Evolutionary conservation across 2,888 invertebrate species (phyloP).

Genomic region (Netelia fuscicornis): DNA sequence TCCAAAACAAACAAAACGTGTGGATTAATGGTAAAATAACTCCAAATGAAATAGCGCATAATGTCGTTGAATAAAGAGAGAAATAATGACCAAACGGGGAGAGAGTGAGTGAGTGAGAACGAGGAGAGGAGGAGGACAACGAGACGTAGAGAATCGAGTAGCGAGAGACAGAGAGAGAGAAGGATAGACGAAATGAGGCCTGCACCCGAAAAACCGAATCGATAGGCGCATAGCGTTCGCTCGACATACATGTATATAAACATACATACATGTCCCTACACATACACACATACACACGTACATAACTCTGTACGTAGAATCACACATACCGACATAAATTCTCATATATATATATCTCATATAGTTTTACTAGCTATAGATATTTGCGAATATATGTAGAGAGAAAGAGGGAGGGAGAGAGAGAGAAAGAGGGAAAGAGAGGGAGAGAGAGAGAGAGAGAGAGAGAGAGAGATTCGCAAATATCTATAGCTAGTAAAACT

Average conservation of each 20-base stretch:
- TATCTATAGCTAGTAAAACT: constrained; percentile 63
- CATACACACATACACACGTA: constrained; percentile 44
- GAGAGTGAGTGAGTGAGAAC: constrained; percentile 29
- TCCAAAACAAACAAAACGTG: neutral
- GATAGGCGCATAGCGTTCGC: constrained; percentile 82
- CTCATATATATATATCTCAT: constrained; percentile 45
- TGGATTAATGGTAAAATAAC: constrained; percentile 55
- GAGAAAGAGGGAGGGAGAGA: no score
- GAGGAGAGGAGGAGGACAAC: constrained; percentile 20
- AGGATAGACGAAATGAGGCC: constrained; percentile 80
- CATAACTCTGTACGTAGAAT: constrained; percentile 58
- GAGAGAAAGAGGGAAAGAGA: neutral
- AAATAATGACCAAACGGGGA: constrained; percentile 36
- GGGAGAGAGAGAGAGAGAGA: no score
- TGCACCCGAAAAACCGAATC: constrained; percentile 84
- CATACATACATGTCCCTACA: constrained; percentile 58
- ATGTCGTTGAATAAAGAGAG: constrained; percentile 49
- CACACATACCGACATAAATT: constrained; percentile 60
- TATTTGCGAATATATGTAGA: constrained; percentile 50
- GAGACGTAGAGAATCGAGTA: neutral
- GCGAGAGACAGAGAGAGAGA: constrained; percentile 45
- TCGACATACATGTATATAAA: constrained; percentile 65
- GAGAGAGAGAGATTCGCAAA: constrained; percentile 34
- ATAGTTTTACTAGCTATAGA: constrained; percentile 61
- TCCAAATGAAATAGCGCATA: constrained; percentile 56